phyloP scores from a whole-genome alignment of 2,888 invertebrate genomes.

The Euspilapteryx auroguttella region DNA sequence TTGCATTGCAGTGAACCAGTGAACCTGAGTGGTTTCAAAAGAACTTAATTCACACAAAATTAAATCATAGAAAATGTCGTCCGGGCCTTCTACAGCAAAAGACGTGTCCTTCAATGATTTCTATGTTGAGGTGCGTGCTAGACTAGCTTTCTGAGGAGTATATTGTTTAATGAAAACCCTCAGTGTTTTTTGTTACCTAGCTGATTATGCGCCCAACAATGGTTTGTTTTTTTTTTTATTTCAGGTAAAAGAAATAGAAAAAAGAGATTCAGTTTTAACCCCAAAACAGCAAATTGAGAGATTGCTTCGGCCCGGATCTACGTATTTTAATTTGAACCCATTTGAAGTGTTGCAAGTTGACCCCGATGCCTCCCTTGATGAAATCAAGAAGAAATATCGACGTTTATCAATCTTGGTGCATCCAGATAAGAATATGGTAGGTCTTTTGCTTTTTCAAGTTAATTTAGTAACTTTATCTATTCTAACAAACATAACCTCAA shows the following conservation, averaged over 20 bases:
- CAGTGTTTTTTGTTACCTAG: not conserved
- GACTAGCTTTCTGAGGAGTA: not conserved
- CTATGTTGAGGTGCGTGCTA: slow-evolving; percentile 72
- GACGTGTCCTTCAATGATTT: slow-evolving; percentile 79
- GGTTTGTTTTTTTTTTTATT: slow-evolving; percentile 11
- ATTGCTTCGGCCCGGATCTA: slow-evolving; percentile 92
- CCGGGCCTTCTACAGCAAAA: slow-evolving; percentile 31
- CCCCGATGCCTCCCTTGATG: slow-evolving; percentile 84
- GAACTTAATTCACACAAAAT: no score
- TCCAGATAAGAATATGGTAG: slow-evolving; percentile 92
- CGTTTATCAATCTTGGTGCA: slow-evolving; percentile 96
- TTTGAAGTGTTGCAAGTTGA: slow-evolving; percentile 92
- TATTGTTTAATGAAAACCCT: not conserved
- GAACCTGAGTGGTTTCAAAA: no score
- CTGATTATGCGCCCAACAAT: not conserved
- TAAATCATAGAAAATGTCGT: slow-evolving; percentile 23
- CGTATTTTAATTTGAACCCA: slow-evolving; percentile 98
- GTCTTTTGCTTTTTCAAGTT: no score
- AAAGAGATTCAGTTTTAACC: slow-evolving; percentile 94
- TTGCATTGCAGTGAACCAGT: no score
- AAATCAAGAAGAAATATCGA: slow-evolving; percentile 95
- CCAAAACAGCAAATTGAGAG: slow-evolving; percentile 97
- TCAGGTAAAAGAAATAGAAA: slow-evolving; percentile 98
- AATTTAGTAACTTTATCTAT: no score
- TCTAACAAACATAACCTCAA: no score